phyloP scores from a whole-genome alignment of 2,888 invertebrate genomes.

The Trichogramma dendrolimi region DNA sequence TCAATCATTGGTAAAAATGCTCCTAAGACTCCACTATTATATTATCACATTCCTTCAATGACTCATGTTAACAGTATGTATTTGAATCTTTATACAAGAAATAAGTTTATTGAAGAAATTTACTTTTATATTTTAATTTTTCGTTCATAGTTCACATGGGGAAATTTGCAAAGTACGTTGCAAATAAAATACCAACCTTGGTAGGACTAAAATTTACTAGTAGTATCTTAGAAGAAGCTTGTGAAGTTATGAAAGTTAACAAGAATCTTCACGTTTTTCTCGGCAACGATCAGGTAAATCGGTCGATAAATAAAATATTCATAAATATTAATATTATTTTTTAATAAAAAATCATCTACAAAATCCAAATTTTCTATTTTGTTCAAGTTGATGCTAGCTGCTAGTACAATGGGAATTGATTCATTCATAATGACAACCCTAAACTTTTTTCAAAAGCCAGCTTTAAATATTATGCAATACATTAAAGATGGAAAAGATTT shows the following conservation, averaged over 20 bases:
- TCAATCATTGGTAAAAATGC: slow-evolving; percentile 67
- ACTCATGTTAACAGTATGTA: slow-evolving; percentile 19
- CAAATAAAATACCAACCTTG: slow-evolving; percentile 66
- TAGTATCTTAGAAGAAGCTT: slow-evolving; percentile 65
- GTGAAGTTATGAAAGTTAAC: slow-evolving; percentile 57
- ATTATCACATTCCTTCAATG: slow-evolving; percentile 61
- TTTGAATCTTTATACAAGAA: background rate
- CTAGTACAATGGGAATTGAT: slow-evolving; percentile 65
- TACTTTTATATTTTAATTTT: background rate
- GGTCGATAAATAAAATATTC: slow-evolving; percentile 5
- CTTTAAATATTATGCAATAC: slow-evolving; percentile 57
- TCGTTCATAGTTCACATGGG: slow-evolving; percentile 67
- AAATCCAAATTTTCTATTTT: slow-evolving; percentile 19
- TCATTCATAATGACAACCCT: slow-evolving; percentile 69
- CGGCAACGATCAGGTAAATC: slow-evolving; percentile 64
- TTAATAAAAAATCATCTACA: slow-evolving; percentile 3
- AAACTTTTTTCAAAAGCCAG: slow-evolving; percentile 63
- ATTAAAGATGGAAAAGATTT: slow-evolving; percentile 53
- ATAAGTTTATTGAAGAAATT: too few relatives aligned
- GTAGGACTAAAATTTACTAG: slow-evolving; percentile 81
- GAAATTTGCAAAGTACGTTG: slow-evolving; percentile 62
- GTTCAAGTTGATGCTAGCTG: slow-evolving; percentile 62
- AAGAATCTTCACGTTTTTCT: slow-evolving; percentile 61
- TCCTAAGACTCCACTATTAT: slow-evolving; percentile 71
- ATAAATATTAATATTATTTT: background rate